A percentile compares a stretch with the other conserved stretches of the same genome.
Evolutionary conservation across 2,113 vertebrate species (phyloP).

Genomic region (Misgurnus anguillicaudatus): DNA sequence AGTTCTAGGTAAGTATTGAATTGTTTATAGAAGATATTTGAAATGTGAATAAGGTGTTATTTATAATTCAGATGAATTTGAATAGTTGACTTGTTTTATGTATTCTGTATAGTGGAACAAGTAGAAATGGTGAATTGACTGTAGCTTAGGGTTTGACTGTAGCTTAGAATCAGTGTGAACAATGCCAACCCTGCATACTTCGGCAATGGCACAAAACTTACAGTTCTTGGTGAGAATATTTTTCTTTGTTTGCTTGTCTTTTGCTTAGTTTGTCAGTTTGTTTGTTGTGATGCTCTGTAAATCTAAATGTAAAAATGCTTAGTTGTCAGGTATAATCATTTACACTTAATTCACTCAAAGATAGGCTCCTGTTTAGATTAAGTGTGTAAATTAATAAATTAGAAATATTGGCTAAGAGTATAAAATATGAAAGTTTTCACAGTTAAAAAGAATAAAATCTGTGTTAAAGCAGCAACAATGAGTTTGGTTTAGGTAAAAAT

Average conservation of each 20-base stretch:
- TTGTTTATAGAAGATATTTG: background rate
- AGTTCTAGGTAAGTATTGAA: constrained; percentile 59
- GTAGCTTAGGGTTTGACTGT: constrained; percentile 65
- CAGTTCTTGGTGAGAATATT: constrained; percentile 64
- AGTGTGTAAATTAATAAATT: background rate
- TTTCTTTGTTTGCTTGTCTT: background rate
- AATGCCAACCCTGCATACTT: constrained; percentile 67
- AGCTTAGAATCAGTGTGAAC: constrained; percentile 70
- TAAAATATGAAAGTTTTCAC: background rate
- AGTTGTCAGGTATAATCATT: background rate
- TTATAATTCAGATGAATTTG: background rate
- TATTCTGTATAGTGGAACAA: background rate
- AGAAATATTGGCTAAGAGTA: background rate
- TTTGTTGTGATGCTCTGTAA: background rate
- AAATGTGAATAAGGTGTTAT: background rate
- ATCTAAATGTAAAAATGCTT: too few species aligned
- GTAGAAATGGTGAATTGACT: background rate
- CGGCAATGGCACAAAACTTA: constrained; percentile 78
- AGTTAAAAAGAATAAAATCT: constrained; percentile 1
- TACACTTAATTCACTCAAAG: background rate
- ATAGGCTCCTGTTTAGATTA: too few species aligned
- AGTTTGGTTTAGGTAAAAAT: constrained; percentile 14
- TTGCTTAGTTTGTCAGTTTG: background rate
- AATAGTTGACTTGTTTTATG: background rate
- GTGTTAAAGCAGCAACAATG: constrained; percentile 8